phyloP scores from a whole-genome alignment of 2,113 vertebrate species.

The Lathamus discolor region DNA sequence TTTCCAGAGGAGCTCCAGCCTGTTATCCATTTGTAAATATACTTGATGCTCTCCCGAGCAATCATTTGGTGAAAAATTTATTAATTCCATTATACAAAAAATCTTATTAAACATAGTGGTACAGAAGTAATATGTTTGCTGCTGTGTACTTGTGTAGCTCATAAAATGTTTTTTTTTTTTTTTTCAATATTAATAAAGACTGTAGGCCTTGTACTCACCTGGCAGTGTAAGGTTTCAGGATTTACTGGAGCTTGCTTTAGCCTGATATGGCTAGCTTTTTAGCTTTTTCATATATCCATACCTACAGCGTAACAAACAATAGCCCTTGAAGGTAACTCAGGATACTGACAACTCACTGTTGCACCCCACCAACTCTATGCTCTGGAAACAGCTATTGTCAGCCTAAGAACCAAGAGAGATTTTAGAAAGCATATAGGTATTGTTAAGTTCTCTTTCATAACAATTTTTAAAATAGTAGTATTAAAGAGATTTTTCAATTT shows the following conservation, averaged over 20 bases:
- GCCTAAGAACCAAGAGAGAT: background rate
- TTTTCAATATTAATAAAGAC: background rate
- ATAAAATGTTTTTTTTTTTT: background rate
- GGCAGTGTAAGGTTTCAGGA: background rate
- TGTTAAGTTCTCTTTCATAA: background rate
- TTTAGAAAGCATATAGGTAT: background rate
- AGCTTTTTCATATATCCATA: background rate
- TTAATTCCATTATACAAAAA: background rate
- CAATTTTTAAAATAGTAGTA: accelerated
- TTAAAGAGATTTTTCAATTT: background rate
- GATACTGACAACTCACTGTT: background rate
- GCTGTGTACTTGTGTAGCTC: background rate
- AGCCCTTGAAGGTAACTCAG: background rate
- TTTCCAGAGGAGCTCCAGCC: background rate
- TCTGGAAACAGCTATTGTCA: background rate
- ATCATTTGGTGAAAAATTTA: background rate
- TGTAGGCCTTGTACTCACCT: background rate
- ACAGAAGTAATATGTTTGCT: background rate
- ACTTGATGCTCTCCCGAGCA: background rate
- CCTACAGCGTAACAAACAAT: background rate
- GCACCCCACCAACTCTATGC: background rate
- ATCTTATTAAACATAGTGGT: background rate
- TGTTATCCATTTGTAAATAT: background rate
- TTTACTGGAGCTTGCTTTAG: background rate
- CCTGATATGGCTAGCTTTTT: background rate